Conservation (phyloP, 1,140 invertebrate genomes). For the Drosophila watanabei region DNA sequence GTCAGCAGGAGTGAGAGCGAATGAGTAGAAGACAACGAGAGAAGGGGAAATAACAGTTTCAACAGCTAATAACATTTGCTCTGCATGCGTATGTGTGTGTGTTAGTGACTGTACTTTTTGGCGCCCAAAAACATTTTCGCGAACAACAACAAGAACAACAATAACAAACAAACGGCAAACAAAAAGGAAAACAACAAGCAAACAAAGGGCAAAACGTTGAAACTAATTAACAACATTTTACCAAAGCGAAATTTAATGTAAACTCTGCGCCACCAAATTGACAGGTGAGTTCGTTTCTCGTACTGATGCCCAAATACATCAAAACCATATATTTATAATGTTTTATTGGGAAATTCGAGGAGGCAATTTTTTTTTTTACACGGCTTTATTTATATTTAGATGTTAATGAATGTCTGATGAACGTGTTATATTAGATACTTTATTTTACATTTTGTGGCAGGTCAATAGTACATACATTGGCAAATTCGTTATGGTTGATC, state of each 20-base stretch:
- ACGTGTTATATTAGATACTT: not conserved
- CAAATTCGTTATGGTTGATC: not conserved
- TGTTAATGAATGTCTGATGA: conserved; percentile 5
- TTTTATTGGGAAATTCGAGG: conserved; percentile 3
- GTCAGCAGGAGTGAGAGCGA: not conserved
- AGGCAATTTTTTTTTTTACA: not conserved
- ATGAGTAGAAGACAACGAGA: not conserved
- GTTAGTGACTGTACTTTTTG: conserved; percentile 76
- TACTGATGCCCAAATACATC: not conserved
- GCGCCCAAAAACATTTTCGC: conserved; percentile 60
- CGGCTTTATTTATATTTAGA: not conserved
- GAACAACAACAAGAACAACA: conserved; percentile 21
- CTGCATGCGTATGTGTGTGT: conserved; percentile 2
- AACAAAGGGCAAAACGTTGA: conserved; percentile 44
- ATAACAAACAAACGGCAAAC: not conserved
- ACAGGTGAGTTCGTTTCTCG: conserved; percentile 40
- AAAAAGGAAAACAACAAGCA: conserved; percentile 25
- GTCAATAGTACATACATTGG: not conserved
- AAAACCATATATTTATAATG: conserved; percentile 22
- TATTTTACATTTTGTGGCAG: not conserved
- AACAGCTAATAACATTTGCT: conserved; percentile 52
- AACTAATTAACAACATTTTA: conserved; percentile 66
- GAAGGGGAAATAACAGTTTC: conserved; percentile 36
- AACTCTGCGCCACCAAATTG: conserved; percentile 24
- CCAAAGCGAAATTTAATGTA: conserved; percentile 47